Conservation (phyloP, 2,888 invertebrate species). For the Hirtodrosophila duncani region DNA sequence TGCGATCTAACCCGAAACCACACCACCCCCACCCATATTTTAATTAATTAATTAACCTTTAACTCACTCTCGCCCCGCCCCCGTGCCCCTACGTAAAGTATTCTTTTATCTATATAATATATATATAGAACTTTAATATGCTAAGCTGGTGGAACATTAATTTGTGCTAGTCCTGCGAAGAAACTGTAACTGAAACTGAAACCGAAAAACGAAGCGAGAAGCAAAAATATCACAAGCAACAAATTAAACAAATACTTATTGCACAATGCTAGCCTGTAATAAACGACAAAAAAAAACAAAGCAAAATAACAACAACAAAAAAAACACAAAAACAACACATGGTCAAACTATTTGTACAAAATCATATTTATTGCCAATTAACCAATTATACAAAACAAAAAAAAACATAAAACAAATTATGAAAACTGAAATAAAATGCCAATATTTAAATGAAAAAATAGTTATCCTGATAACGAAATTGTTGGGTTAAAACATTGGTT, state of each 20-base stretch:
- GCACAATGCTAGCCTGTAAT: too few relatives aligned
- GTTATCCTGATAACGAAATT: too few relatives aligned
- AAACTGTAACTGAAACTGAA: not conserved
- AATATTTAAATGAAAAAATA: too few relatives aligned
- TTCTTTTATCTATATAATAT: slow-evolving; percentile 30
- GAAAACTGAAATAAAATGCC: slow-evolving; percentile 44
- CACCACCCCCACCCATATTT: slow-evolving; percentile 20
- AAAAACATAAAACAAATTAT: too few relatives aligned
- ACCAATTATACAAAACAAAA: slow-evolving; percentile 50
- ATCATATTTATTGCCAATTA: slow-evolving; percentile 53
- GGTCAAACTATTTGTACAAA: slow-evolving; percentile 63
- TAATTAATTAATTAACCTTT: slow-evolving; percentile 39
- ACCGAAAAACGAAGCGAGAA: not conserved
- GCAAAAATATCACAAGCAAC: slow-evolving; percentile 4
- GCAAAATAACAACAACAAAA: too few relatives aligned
- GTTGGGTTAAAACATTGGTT: too few relatives aligned
- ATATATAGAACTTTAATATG: slow-evolving; percentile 52
- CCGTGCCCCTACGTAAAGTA: not conserved
- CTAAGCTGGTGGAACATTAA: slow-evolving; percentile 55
- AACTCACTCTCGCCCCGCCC: slow-evolving; percentile 6
- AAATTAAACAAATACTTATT: slow-evolving; percentile 46
- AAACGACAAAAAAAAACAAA: too few relatives aligned
- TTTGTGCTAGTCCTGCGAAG: slow-evolving; percentile 66
- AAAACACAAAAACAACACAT: too few relatives aligned
- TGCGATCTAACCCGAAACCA: too few relatives aligned